phyloP scores from a whole-genome alignment of 2,888 invertebrate species.

The Acanthosoma haemorrhoidale region DNA sequence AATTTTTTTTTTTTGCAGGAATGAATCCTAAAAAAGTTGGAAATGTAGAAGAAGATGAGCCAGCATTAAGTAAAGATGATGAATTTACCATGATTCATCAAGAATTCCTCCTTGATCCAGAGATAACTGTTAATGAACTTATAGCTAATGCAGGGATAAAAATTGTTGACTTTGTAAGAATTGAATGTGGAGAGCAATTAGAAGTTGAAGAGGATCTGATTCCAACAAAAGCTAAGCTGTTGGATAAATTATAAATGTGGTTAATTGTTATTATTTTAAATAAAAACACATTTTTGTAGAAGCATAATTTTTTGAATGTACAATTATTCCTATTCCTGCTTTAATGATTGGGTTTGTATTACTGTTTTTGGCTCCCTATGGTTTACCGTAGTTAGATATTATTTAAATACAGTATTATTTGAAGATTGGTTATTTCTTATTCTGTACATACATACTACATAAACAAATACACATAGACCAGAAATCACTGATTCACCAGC shows the following conservation, averaged over 20 bases:
- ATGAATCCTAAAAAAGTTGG: conserved; percentile 77
- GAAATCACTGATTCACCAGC: no score
- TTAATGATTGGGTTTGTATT: no score
- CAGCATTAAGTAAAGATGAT: conserved; percentile 47
- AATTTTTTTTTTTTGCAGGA: conserved; percentile 47
- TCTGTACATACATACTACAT: no score
- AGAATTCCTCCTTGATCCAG: conserved; percentile 77
- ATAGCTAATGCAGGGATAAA: conserved; percentile 39
- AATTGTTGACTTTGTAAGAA: conserved; percentile 71
- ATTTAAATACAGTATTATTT: no score
- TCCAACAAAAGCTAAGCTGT: conserved; percentile 19
- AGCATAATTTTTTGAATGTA: no score
- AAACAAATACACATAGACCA: no score
- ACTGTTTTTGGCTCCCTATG: no score
- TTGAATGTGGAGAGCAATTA: conserved; percentile 73
- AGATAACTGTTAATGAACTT: conserved; percentile 57
- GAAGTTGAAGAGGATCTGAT: conserved; percentile 35
- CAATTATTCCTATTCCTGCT: no score
- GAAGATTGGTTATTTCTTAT: no score
- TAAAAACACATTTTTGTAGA: neutral
- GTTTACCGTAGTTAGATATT: no score
- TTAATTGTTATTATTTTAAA: neutral
- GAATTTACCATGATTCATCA: conserved; percentile 79
- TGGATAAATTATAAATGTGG: neutral
- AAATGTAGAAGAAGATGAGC: conserved; percentile 51